Evolutionary conservation across 2,113 vertebrate genomes (phyloP).

Genomic region (Pachycephala philippinensis): DNA sequence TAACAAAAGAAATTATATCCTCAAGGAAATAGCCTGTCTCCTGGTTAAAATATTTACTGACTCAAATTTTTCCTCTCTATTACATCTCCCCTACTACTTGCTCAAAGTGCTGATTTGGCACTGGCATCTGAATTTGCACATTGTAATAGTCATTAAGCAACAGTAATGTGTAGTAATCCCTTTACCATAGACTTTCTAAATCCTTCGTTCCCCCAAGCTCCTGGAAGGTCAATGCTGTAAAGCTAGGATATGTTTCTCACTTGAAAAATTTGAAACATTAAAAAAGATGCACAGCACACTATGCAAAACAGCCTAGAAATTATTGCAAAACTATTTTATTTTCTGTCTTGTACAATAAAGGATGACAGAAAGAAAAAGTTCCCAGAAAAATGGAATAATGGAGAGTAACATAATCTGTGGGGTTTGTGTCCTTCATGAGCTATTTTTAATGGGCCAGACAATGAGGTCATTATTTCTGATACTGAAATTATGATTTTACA

Average conservation of each 20-base stretch:
- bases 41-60: background rate
- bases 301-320: background rate
- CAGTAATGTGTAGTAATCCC: background rate
- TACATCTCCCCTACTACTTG: background rate
- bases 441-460: background rate
- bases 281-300: background rate
- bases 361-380: background rate
- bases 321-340: background rate
- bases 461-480: constrained; percentile 1
- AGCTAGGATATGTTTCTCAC: background rate
- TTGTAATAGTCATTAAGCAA: background rate
- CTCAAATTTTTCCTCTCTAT: background rate
- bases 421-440: background rate
- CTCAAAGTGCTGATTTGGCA: background rate
- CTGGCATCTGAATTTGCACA: background rate
- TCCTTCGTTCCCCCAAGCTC: background rate
- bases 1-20: background rate
- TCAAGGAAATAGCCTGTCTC: background rate
- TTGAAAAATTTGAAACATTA: constrained; percentile 1
- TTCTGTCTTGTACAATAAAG: background rate
- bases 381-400: background rate
- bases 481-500: background rate
- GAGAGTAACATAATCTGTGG: background rate
- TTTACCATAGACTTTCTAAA: constrained; percentile 18
- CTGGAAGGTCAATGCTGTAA: background rate